Conservation (phyloP, 30 jellyfish, hydroid and myxozoan species). For the Chironex yamaguchii region DNA sequence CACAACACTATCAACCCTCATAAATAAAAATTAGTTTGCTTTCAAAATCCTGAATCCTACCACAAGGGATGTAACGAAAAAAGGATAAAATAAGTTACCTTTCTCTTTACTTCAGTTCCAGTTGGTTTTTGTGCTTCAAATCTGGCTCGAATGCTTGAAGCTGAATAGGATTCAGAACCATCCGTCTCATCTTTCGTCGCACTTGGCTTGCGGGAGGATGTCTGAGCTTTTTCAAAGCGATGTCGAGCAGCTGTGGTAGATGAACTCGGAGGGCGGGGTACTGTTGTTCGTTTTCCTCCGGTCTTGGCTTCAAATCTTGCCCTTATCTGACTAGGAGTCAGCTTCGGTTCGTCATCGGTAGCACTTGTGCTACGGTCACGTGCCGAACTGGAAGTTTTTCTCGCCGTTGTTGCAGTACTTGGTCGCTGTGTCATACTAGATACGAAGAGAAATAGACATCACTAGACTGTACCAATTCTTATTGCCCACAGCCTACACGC, state of each 20-base stretch:
- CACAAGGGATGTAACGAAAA: too few relatives aligned
- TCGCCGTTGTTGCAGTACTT: neutral
- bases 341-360: constrained; percentile 66
- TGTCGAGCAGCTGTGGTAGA: neutral
- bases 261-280: neutral
- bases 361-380: constrained; percentile 14
- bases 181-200: neutral
- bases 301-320: constrained; percentile 74
- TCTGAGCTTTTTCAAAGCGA: constrained; percentile 2
- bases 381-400: neutral
- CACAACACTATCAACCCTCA: too few relatives aligned
- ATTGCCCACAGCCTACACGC: too few relatives aligned
- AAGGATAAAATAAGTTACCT: constrained; percentile 27
- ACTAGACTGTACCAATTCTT: too few relatives aligned
- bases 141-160: constrained; percentile 69
- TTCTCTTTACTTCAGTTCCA: constrained; percentile 43
- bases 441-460: too few relatives aligned
- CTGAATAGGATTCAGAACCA: constrained; percentile 42
- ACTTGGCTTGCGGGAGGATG: neutral
- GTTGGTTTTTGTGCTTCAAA: constrained; percentile 67
- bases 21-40: too few relatives aligned
- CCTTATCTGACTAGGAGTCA: constrained; percentile 81
- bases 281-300: neutral
- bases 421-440: too few relatives aligned
- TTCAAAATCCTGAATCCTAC: too few relatives aligned